Base-by-base conservation (phyloP, 2,797 vertebrate species). In the Anguilla anguilla region DNA sequence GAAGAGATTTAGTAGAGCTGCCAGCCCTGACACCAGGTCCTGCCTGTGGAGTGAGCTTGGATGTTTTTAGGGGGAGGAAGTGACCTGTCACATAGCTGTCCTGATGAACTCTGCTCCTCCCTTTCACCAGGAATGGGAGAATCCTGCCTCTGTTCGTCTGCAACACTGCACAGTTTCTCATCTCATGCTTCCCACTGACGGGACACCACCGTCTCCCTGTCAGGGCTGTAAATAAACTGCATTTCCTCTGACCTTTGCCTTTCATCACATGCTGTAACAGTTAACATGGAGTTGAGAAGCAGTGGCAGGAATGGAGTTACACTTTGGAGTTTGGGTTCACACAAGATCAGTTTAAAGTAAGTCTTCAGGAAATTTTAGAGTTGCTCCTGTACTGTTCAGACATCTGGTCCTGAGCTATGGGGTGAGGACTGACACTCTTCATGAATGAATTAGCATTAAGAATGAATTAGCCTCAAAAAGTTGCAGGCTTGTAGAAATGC, bases 201-300 rank as follows among this genome's bases (percentile, higher is more conserved):
- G 79, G 22, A 82, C 46, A 51, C 22, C 79, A 51, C 79, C 43
- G 51, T 46, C 79, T 82, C 17, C 0, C 79, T 49, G 79, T 82
- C 43, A 49, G 46, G 25, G 79, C 79, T n/a, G 79, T 82, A 82
- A 82, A 82, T 49, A 82, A 49, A 19, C 46, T 11, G 79, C 22
- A n/a, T 7, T 49, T 82, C 79, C 22, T 82, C n/a, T 49, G 43
- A 82, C 79, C 79, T 51, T 22, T 82, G 79, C 43, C 79, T 46
- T 51, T 13, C 5, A 82, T 82, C 79, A 5, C 79, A 82, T 51
- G 79, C 51, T n/a, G 25, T 82, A 51, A 51, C 43, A 51, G 77
- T 81, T 49, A 81, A 49, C 15, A 49, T 81, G 77, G 43, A 46
- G 6, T 2, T 46, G 77, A 49, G 46, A 28, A n/a, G 25, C 43